These are phyloP conservation scores for Drosophila neocordata DNA, from an alignment of 1,140 invertebrate genomes.

Conservation along the genomic window DNA sequence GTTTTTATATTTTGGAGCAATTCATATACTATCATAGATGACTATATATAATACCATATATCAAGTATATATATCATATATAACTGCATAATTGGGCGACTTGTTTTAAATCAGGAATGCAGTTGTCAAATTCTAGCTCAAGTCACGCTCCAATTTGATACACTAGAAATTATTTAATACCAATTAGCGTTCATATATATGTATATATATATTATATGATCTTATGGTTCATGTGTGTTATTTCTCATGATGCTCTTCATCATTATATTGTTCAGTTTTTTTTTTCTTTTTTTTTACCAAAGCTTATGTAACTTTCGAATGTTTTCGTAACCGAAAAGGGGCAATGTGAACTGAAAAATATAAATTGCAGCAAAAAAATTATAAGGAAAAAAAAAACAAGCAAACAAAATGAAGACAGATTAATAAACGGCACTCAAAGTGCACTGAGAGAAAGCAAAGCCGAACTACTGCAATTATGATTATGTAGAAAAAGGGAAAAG, in stretches of 20 bases:
- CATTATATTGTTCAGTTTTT: constrained; percentile 17
- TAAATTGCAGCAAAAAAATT: constrained; percentile 63
- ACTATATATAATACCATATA: neutral
- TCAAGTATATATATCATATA: neutral
- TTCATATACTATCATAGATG: neutral
- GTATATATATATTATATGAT: neutral
- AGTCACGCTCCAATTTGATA: neutral
- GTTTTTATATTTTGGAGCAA: constrained; percentile 21
- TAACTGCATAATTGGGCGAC: neutral
- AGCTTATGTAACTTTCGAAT: constrained; percentile 66
- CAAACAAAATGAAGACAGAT: constrained; percentile 45
- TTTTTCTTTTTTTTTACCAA: constrained; percentile 28
- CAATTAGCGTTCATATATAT: constrained; percentile 11
- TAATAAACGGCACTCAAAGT: constrained; percentile 54
- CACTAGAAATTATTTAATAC: constrained; percentile 2
- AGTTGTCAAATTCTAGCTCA: neutral
- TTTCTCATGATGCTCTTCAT: constrained; percentile 31
- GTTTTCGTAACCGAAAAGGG: constrained; percentile 73
- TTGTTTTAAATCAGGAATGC: neutral
- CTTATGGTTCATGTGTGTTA: constrained; percentile 14
- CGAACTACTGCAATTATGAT: constrained; percentile 49
- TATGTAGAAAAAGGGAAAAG: neutral
- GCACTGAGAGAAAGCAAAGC: constrained; percentile 19
- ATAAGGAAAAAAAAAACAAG: constrained; percentile 42
- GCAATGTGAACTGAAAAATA: constrained; percentile 33